Evolutionary conservation across 1,140 invertebrate genomes (phyloP).

Genomic region (Drosophila pseudoananassae): DNA sequence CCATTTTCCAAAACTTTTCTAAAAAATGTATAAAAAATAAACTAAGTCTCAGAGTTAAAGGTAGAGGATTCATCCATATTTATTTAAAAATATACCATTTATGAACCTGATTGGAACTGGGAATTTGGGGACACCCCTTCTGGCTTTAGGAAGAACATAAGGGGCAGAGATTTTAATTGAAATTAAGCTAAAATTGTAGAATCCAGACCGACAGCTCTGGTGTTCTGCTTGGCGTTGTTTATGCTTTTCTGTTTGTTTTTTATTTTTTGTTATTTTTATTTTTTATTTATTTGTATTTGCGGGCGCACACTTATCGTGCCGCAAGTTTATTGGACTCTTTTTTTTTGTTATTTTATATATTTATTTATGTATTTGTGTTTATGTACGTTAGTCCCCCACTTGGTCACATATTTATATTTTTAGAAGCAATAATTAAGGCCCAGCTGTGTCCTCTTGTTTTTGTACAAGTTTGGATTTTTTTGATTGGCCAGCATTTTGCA

Average conservation of each 20-base stretch:
- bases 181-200: background rate
- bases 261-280: background rate
- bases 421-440: conserved; percentile 33
- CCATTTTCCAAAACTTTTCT: no score
- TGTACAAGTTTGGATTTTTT: conserved; percentile 18
- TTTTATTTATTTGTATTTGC: conserved; percentile 15
- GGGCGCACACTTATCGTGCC: conserved; percentile 31
- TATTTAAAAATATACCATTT: background rate
- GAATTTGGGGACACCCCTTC: background rate
- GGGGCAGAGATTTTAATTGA: background rate
- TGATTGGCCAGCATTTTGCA: conserved; percentile 12
- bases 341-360: conserved; percentile 29
- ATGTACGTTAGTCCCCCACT: conserved; percentile 23
- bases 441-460: background rate
- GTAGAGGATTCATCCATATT: background rate
- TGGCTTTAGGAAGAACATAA: background rate
- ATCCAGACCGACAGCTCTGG: background rate
- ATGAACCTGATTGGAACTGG: background rate
- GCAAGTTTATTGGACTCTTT: conserved; percentile 44
- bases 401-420: conserved; percentile 33
- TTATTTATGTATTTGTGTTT: conserved; percentile 14
- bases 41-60: no score
- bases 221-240: conserved; percentile 7
- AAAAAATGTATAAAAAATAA: no score
- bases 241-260: conserved; percentile 1